Evolutionary conservation across 2,888 invertebrate species (phyloP).

Genomic region (Sminthurinus aureus): DNA sequence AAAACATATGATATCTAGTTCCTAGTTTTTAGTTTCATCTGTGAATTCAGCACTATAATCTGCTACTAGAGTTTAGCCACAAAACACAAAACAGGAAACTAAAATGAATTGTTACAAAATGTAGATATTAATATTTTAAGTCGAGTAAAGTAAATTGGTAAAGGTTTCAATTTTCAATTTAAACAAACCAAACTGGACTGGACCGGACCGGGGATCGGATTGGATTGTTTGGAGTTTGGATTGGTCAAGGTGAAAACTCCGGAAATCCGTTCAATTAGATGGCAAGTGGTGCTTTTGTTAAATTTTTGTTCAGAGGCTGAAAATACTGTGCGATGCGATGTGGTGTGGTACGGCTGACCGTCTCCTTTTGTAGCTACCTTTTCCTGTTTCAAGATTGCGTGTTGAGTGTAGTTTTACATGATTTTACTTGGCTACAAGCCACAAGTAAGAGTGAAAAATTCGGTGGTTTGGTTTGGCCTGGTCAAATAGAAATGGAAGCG

Average conservation of each 20-base stretch:
- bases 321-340: too few species aligned
- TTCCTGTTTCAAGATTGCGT: conserved; percentile 1
- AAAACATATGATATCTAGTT: neutral
- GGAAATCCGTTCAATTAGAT: conserved; percentile 46
- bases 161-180: conserved; percentile 12
- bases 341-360: neutral
- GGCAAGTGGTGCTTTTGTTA: conserved; percentile 27
- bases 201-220: too few species aligned
- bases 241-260: conserved; percentile 42
- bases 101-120: neutral
- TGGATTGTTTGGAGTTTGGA: neutral
- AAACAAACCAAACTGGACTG: too few species aligned
- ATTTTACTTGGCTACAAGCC: neutral
- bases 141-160: conserved; percentile 25
- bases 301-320: neutral
- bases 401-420: neutral
- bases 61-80: too few species aligned
- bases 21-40: too few species aligned
- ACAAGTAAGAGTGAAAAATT: conserved; percentile 29
- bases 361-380: neutral
- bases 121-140: conserved; percentile 33
- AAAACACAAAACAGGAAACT: too few species aligned
- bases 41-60: too few species aligned
- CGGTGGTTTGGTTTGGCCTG: conserved; percentile 35
- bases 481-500: conserved; percentile 17